Evolutionary conservation across 2,888 invertebrate genomes (phyloP).

Genomic region (Drosophila testacea): DNA sequence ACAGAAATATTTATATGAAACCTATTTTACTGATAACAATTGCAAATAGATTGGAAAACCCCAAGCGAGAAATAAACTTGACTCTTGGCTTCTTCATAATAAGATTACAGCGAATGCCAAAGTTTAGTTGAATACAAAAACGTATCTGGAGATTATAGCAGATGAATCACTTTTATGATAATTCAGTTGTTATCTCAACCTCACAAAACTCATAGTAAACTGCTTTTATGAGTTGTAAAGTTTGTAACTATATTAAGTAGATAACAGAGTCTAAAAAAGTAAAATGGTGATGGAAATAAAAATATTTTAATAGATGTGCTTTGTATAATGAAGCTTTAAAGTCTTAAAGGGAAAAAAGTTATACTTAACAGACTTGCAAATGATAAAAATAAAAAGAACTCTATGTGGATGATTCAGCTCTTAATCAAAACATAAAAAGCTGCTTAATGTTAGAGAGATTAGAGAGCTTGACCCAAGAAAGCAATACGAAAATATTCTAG

Average conservation of each 20-base stretch:
- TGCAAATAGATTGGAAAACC: conserved; percentile 21
- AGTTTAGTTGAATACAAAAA: background rate
- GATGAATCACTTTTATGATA: background rate
- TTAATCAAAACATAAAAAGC: background rate
- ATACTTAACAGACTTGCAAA: too few relatives aligned
- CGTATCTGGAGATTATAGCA: background rate
- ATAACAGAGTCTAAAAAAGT: background rate
- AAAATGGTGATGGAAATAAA: too few relatives aligned
- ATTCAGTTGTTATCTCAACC: background rate
- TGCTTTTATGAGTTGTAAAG: background rate
- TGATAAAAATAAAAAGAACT: too few relatives aligned
- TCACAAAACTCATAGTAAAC: background rate
- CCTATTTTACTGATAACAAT: conserved; percentile 6
- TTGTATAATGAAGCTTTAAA: too few relatives aligned
- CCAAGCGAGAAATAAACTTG: conserved; percentile 1
- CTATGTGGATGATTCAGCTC: too few relatives aligned
- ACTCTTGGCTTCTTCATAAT: background rate
- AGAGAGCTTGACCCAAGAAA: background rate
- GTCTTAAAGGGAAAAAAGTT: too few relatives aligned
- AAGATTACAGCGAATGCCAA: background rate
- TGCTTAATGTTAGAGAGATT: background rate
- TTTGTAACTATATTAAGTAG: background rate
- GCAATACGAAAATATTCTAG: background rate
- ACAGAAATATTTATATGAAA: background rate
- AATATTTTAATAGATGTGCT: too few relatives aligned